Evolutionary conservation across 2,113 vertebrate species (phyloP).

Genomic region (Vicugna pacos): DNA sequence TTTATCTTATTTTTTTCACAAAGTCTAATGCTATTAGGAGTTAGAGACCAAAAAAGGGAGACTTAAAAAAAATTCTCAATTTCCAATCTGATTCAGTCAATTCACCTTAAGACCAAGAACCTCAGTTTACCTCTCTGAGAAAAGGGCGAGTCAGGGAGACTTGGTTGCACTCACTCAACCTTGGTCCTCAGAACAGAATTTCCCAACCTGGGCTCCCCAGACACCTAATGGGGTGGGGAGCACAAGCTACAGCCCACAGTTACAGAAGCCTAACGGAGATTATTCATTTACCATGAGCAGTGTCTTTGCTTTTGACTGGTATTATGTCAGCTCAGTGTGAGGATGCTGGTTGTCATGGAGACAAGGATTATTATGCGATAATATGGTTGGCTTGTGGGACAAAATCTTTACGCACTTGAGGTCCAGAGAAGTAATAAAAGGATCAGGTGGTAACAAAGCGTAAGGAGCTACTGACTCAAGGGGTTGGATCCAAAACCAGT

Average conservation of each 20-base stretch:
- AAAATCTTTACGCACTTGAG: background rate
- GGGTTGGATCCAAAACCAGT: background rate
- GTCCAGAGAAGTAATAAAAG: background rate
- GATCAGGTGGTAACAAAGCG: background rate
- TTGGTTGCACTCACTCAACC: background rate
- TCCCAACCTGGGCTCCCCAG: background rate
- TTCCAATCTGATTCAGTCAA: background rate
- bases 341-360: background rate
- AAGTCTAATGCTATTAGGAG: background rate
- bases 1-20: background rate
- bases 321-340: background rate
- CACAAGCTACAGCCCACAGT: background rate
- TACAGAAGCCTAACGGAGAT: conserved; percentile 24
- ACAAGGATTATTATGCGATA: conserved; percentile 36
- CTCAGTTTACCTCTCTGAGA: background rate
- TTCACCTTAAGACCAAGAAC: background rate
- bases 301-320: conserved; percentile 42
- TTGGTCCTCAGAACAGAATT: background rate
- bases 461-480: background rate
- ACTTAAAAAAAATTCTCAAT: background rate
- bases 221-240: background rate
- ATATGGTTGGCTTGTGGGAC: background rate
- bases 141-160: background rate
- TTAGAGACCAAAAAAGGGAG: background rate
- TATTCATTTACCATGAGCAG: conserved; percentile 16